Evolutionary conservation across 2,888 invertebrate genomes (phyloP).

Genomic region (Adineta ricciae): DNA sequence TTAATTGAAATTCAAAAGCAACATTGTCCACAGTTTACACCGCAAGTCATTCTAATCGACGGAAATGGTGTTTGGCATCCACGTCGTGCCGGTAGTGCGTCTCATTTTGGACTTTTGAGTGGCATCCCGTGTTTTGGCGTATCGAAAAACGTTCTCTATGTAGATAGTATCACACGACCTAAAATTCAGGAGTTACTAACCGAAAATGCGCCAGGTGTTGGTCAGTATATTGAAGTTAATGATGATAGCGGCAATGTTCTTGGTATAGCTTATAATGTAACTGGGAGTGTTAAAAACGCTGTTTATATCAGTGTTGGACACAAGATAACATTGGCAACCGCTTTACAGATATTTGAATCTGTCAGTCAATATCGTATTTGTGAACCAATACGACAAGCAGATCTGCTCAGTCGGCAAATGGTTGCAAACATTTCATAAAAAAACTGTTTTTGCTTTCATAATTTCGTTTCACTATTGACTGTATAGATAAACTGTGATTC

Average conservation of each 20-base stretch:
- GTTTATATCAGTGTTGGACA: constrained; percentile 47
- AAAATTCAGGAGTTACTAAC: constrained; percentile 38
- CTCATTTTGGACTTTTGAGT: constrained; percentile 50
- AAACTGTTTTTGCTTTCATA: no score
- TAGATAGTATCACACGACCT: constrained; percentile 43
- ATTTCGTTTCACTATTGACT: no score
- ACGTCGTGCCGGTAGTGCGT: constrained; percentile 43
- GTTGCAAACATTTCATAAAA: not conserved
- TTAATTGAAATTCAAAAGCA: constrained; percentile 37
- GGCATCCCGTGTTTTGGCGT: constrained; percentile 50
- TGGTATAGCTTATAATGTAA: not conserved
- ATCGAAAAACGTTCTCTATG: constrained; percentile 50
- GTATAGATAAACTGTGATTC: no score
- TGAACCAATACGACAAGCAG: constrained; percentile 39
- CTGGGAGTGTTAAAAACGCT: constrained; percentile 39
- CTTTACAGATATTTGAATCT: constrained; percentile 40
- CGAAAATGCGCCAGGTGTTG: constrained; percentile 36
- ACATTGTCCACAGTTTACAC: constrained; percentile 41
- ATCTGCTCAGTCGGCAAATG: not conserved
- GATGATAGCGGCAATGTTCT: constrained; percentile 32
- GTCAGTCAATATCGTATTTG: constrained; percentile 45
- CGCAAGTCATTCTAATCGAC: constrained; percentile 50
- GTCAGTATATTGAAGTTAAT: constrained; percentile 33
- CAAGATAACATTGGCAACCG: constrained; percentile 41
- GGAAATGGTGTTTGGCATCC: constrained; percentile 53